Percentiles rank a stretch among this genome's conserved stretches.
These are phyloP conservation scores for Microtus montanus DNA, from an alignment of 2,113 vertebrate genomes.

Conservation along the genomic window DNA sequence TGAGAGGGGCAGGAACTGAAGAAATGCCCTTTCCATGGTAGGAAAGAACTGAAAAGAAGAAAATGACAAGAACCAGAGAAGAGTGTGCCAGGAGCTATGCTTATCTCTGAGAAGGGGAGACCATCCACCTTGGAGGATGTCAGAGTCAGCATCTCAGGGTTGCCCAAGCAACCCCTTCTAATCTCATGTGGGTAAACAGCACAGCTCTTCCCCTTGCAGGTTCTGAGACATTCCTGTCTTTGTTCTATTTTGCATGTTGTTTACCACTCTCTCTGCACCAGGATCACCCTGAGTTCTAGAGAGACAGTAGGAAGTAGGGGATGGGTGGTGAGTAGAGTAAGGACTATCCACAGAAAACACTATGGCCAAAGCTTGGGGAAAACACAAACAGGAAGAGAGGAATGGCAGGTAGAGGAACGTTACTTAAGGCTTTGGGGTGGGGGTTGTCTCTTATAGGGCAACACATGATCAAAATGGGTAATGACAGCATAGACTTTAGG, in stretches of 20 bases:
- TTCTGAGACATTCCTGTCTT: background rate
- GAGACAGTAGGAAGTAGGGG: background rate
- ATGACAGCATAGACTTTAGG: background rate
- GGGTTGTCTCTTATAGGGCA: background rate
- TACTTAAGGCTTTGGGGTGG: too few relatives aligned
- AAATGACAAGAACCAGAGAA: background rate
- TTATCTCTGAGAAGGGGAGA: background rate
- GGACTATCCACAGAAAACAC: background rate
- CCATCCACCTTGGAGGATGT: background rate
- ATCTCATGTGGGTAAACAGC: background rate
- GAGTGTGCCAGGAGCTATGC: background rate
- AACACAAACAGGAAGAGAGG: background rate
- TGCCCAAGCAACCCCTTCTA: background rate
- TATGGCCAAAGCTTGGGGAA: background rate
- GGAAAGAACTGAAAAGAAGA: background rate
- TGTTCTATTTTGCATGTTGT: background rate
- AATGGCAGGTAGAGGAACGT: background rate
- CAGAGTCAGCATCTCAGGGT: too few relatives aligned
- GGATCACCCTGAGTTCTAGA: background rate
- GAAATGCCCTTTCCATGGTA: background rate
- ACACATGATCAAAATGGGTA: background rate
- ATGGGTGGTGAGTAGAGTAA: background rate
- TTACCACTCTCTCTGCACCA: background rate
- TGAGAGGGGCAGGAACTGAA: background rate
- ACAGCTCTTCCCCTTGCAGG: background rate